Evolutionary conservation across 2,113 vertebrate genomes (phyloP).

Genomic region (Caranx melampygus): DNA sequence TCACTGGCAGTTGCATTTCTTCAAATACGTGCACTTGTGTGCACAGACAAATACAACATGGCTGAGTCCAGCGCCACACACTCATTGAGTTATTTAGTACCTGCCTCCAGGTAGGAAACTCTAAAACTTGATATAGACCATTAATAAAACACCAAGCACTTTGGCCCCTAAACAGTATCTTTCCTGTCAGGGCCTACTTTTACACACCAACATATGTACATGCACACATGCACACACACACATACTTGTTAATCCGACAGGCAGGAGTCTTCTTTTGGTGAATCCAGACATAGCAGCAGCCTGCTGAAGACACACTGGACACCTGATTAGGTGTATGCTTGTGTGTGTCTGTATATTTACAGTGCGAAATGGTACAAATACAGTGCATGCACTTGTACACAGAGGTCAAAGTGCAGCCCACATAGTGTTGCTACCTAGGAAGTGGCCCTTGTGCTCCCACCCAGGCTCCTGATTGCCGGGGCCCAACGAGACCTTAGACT

Average conservation of each 20-base stretch:
- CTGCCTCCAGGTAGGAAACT: slow-evolving; percentile 65
- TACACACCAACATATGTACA: slow-evolving; percentile 42
- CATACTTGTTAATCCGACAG: slow-evolving; percentile 48
- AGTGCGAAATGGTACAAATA: slow-evolving; percentile 34
- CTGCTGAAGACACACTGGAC: slow-evolving; percentile 51
- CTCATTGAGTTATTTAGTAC: slow-evolving; percentile 70
- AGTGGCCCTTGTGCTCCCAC: slow-evolving; percentile 82
- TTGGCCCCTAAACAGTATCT: slow-evolving; percentile 65
- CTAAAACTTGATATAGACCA: slow-evolving; percentile 46
- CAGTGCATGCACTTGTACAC: slow-evolving; percentile 39
- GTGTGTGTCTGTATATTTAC: slow-evolving; percentile 48
- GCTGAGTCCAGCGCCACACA: slow-evolving; percentile 54
- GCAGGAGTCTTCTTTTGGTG: slow-evolving; percentile 55
- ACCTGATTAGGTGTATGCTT: slow-evolving; percentile 74
- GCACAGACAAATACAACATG: slow-evolving; percentile 30
- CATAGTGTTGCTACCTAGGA: slow-evolving; percentile 82
- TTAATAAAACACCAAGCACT: slow-evolving; percentile 73
- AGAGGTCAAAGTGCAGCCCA: slow-evolving; percentile 70
- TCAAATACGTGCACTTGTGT: slow-evolving; percentile 17
- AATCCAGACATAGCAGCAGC: slow-evolving; percentile 53
- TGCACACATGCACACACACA: slow-evolving; percentile 35
- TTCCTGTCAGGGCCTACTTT: slow-evolving; percentile 51
- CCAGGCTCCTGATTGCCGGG: slow-evolving; percentile 70
- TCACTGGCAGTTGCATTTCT: slow-evolving; percentile 62
- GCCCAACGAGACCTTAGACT: slow-evolving; percentile 72